These are phyloP conservation scores for Parapristionchus giblindavisi DNA, from an alignment of 2,888 invertebrate genomes.

Conservation along the genomic window DNA sequence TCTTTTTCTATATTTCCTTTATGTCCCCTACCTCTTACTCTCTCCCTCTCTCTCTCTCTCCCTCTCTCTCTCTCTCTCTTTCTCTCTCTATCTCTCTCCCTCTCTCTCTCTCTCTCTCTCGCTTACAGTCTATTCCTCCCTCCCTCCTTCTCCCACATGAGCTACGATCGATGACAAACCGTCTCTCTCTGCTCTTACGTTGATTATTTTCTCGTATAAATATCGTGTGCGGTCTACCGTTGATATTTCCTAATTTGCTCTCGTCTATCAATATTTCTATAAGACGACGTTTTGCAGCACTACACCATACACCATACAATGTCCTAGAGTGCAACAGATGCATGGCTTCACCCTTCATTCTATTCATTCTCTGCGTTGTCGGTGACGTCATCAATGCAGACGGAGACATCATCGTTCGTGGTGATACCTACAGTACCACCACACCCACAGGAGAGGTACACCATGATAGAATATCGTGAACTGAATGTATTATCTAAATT, in stretches of 20 bases:
- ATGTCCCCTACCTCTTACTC: not conserved
- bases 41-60: slow-evolving; percentile 12
- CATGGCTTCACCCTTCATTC: slow-evolving; percentile 13
- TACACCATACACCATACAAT: slow-evolving; percentile 6
- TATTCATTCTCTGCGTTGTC: not conserved
- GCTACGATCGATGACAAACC: slow-evolving; percentile 30
- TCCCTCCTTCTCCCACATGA: slow-evolving; percentile 6
- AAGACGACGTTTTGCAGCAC: slow-evolving; percentile 10
- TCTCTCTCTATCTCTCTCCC: slow-evolving; percentile 23
- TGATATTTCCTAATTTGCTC: not conserved
- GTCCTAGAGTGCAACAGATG: not conserved
- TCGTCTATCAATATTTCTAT: not conserved
- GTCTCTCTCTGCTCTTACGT: slow-evolving; percentile 25
- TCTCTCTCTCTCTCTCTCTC: slow-evolving; percentile 11
- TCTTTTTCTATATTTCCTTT: slow-evolving; percentile 5
- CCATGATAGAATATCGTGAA: too few species aligned
- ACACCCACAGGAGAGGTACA: slow-evolving; percentile 3
- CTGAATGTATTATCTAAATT: too few species aligned
- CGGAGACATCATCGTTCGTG: not conserved
- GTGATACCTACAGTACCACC: not conserved
- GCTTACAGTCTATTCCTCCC: not conserved
- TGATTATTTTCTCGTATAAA: not conserved
- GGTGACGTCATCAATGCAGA: not conserved
- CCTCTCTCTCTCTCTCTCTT: not conserved
- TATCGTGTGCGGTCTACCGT: not conserved